A percentile compares a stretch with the other conserved stretches of the same genome.
Conservation (phyloP, 2,888 invertebrate genomes). For the Exocentrus adspersus region DNA sequence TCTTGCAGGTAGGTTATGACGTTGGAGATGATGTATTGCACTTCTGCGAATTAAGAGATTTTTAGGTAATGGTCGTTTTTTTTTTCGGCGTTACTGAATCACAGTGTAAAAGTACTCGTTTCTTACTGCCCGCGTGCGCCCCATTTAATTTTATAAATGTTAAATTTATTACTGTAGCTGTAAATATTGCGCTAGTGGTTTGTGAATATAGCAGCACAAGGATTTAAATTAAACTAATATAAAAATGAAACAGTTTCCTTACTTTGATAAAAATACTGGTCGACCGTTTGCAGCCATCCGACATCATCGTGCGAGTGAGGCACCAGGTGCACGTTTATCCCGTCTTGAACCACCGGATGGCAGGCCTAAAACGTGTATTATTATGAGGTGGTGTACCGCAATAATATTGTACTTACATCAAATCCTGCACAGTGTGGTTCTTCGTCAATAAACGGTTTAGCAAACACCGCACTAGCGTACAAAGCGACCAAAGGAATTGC, state of each 20-base stretch:
- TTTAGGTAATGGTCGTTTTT: too few relatives aligned
- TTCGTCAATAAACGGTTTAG: neutral
- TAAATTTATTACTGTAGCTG: too few relatives aligned
- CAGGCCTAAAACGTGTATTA: constrained; percentile 71
- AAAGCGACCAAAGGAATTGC: neutral
- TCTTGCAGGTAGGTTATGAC: constrained; percentile 78
- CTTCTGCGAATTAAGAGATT: constrained; percentile 71
- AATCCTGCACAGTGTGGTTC: neutral
- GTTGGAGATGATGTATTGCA: constrained; percentile 90
- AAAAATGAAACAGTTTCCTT: constrained; percentile 52
- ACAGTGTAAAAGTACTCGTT: too few relatives aligned
- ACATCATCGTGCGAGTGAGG: constrained; percentile 94
- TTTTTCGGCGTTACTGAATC: too few relatives aligned
- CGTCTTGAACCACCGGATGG: constrained; percentile 66
- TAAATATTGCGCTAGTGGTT: too few relatives aligned
- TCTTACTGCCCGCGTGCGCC: too few relatives aligned
- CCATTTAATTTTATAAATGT: too few relatives aligned
- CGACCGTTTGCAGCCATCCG: constrained; percentile 93
- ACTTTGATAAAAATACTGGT: constrained; percentile 91
- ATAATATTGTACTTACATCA: neutral
- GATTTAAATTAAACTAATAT: too few relatives aligned
- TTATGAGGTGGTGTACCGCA: neutral
- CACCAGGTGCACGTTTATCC: constrained; percentile 84
- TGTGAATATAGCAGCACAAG: too few relatives aligned
- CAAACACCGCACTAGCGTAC: neutral